A percentile compares a stretch with the other conserved stretches of the same genome.
Conservation (phyloP, 2,797 vertebrate genomes). For the Ptychadena robeensis region DNA sequence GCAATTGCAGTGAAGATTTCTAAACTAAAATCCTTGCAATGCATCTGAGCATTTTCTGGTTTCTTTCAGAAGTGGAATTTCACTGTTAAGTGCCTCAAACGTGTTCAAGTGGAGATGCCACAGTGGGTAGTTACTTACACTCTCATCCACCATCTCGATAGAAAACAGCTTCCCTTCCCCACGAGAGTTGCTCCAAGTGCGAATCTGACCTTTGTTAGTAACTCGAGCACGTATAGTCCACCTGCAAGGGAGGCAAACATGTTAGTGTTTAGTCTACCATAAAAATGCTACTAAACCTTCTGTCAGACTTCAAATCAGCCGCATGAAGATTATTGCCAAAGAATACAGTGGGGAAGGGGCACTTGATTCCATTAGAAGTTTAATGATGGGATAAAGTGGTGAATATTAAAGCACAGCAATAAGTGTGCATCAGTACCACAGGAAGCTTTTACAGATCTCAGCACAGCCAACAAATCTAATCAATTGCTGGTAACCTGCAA, state of each 20-base stretch:
- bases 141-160: constrained; percentile 94
- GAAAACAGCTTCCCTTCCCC: constrained; percentile 97
- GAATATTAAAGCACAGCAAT: constrained; percentile 18
- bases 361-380: not conserved
- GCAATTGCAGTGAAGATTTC: not conserved
- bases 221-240: constrained; percentile 96
- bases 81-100: not conserved
- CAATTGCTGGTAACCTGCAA: constrained; percentile 50
- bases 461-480: constrained; percentile 51
- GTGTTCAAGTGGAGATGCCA: not conserved
- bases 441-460: constrained; percentile 57
- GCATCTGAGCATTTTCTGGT: not conserved
- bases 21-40: not conserved
- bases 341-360: not conserved
- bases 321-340: not conserved
- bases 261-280: not conserved
- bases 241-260: constrained; percentile 71
- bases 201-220: constrained; percentile 92
- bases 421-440: constrained; percentile 39
- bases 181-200: constrained; percentile 96
- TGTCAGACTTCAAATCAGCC: not conserved
- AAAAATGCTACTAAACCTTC: not conserved
- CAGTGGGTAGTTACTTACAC: constrained; percentile 77
- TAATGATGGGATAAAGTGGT: not conserved
- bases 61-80: not conserved